Base-by-base conservation (phyloP, 2,888 invertebrate genomes). In the Diplolepis rosae region DNA sequence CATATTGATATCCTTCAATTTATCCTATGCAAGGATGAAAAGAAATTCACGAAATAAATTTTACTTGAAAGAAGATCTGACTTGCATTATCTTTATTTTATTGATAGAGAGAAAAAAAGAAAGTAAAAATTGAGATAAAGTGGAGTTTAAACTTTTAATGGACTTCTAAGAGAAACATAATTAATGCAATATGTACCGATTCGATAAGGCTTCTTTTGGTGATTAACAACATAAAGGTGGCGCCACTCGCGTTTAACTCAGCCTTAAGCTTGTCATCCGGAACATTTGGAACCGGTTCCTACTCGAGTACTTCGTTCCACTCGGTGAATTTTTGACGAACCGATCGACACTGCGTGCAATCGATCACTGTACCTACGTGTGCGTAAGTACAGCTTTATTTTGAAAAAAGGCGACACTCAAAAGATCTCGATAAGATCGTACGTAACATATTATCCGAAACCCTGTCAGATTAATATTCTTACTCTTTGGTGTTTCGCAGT, bases 261-360 rank as follows among this genome's bases (percentile, higher is more conserved):
- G 52, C 69, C 30, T 79, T 78, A 74, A 74, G 73, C 74, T 73
- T 77, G 77, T 72, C 79, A 76, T 79, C 77, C 77, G 77, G 76
- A 83, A 82, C 80, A 79, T 78, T 77, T 79, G 77, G 69, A 84
- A 84, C 84, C 84, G 84, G 84, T 84, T 84, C 75, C 77, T 73
- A 68, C 18, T 45, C 18, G 15, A 11, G 70, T 54, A 61, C 42
- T 24, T 42, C 54, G 74, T 75, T 83, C 81, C 83, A 81, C 81
- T 78, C 82, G 76, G 79, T 76, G 73, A 56, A 78, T 77, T 78
- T 80, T 78, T 81, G 79, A 77, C 79, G 77, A 78, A 79, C 72
- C 61, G 45, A 45, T 45, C 27, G 28, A 71, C 70, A 52, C 45
- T 69, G 66, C 69, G 65, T 65, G 71, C 66, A 73, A 75, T 77